Conservation (phyloP, 1,140 invertebrate species). For the Bombus pascuorum region DNA sequence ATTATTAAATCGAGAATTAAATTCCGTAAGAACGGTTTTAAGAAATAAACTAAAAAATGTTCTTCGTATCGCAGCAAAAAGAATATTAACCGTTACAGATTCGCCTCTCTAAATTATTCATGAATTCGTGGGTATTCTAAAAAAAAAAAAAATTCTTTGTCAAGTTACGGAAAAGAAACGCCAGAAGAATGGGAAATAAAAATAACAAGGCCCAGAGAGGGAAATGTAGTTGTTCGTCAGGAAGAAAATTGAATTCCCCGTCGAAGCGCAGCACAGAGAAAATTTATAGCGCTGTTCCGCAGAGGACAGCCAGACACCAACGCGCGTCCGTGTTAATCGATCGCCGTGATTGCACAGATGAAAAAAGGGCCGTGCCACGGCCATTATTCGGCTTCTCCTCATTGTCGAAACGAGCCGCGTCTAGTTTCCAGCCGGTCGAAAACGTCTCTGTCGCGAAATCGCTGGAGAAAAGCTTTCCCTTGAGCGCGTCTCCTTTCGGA, state of each 20-base stretch:
- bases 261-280: slow-evolving; percentile 58
- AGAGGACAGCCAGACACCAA: slow-evolving; percentile 49
- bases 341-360: slow-evolving; percentile 54
- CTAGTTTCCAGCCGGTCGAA: background rate
- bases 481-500: slow-evolving; percentile 8
- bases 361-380: slow-evolving; percentile 42
- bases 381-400: slow-evolving; percentile 56
- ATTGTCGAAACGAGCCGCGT: slow-evolving; percentile 43
- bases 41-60: too few species aligned
- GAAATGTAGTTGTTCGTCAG: slow-evolving; percentile 64
- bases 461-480: background rate
- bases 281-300: slow-evolving; percentile 71
- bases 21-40: too few species aligned
- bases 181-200: slow-evolving; percentile 17
- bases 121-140: too few species aligned
- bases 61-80: too few species aligned
- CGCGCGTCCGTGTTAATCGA: slow-evolving; percentile 60
- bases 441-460: slow-evolving; percentile 10
- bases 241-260: slow-evolving; percentile 74
- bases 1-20: too few species aligned
- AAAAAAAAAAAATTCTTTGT: background rate
- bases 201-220: slow-evolving; percentile 42
- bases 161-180: background rate
- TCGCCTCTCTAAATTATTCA: too few species aligned
- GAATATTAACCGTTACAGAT: too few species aligned